Evolutionary conservation across 1,140 invertebrate genomes (phyloP), one percentile per base, ranked within the genome.

Genomic region (Cheumatopsyche charites): DNA sequence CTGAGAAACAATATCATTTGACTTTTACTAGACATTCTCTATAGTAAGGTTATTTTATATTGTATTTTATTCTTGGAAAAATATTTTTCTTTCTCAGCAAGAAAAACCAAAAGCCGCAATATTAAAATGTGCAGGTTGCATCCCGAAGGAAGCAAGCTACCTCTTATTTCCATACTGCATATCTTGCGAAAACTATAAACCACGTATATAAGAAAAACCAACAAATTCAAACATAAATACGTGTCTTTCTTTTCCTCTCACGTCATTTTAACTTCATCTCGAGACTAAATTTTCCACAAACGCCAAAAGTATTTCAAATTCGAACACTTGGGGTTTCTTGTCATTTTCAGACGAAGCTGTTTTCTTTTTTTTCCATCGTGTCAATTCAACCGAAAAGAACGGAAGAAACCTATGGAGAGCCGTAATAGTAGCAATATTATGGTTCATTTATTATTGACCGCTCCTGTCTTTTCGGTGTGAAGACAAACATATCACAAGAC

Each of bases 401-500:
- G 43, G 45, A 62, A 49, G 69, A 45, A 36, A 41, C 36, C 61
- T 36, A 41, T 43, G 62, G 21, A 66, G 63, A 45, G 23, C 26
- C 42, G 69, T 62, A 63, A 71, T 71, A 71, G 69, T 62, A 71
- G 58, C 69, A 61, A 63, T 71, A 71, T 71, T 71, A 71, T 71
- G 69, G 69, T 71, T 71, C 69, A 71, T 71, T 71, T 71, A 71
- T 71, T 71, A 71, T 71, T 71, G 69, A 71, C 69, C 69, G 43
- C 43, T 66, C 43, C 41, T 63, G 69, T 71, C 69, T 29, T 71
- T 71, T 71, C 23, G 26, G 36, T 71, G 63, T 63, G 69, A 63
- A 71, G 41, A 47, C 58, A 71, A 70, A 70, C 68, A 47, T 70
- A 71, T 62, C 69, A 62, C 41, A 52, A n/a, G 13, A 5, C n/a